Base-by-base conservation (phyloP, 92 coral and sea anemone species). In the Bergia sp. region DNA sequence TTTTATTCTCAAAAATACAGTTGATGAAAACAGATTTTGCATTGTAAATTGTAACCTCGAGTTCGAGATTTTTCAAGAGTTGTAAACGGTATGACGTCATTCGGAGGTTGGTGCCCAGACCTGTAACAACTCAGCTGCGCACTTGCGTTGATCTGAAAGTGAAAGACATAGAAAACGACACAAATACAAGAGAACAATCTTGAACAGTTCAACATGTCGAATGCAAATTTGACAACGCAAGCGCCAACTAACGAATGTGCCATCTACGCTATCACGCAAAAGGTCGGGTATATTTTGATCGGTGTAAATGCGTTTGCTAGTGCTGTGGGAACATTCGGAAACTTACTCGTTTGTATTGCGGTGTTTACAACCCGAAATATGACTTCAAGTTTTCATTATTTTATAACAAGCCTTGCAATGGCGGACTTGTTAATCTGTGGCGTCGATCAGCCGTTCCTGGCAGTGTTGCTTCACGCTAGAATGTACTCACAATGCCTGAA, bases 391-490 rank as follows among this genome's bases (percentile, higher is more conserved):
- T 95, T 94, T 40, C 92, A 91, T 74, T 96, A 93, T 73, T 94
- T 95, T 40, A 93, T 96, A 66, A 80, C 92, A 47, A 91, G 92
- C 58, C 92, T 96, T 49, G 98, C 96, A 5, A 53, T 90, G 8
- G 99, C 99, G 13, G 99, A 96, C 82, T 84, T 96, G 50, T 64
- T 90, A 39, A 88, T 94, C 81, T 91, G 95, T 38, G 77, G 93
- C 43, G 85, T 91, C 0, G 96, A 65, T 53, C 99, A 96, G 82
- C 99, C 99, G 7, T 88, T 95, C 65, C 84, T 96, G 9, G 91
- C 88, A 10, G 93, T 86, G 40, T 85, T 93, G 88, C 76, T 96
- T 23, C 53, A 88, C 85, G 92, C 90, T 21, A 91, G 92, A 78
- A 82, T 88, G 7, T 61, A 82, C 11, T 82, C 88, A 8, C 43